phyloP scores from a whole-genome alignment of 1,140 invertebrate species.

The Solenopsis fugax region DNA sequence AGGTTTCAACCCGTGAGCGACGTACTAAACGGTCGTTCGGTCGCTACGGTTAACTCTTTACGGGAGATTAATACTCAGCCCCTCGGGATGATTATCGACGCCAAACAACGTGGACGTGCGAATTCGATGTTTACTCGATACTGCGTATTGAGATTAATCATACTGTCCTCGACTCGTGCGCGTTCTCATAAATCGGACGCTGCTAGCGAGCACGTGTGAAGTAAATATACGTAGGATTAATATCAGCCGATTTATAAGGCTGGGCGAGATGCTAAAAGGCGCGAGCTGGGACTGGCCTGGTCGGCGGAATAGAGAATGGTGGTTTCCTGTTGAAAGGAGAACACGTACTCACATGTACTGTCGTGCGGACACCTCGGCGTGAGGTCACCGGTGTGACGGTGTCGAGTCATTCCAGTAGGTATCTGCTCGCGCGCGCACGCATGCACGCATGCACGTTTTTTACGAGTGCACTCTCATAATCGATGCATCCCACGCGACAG shows the following conservation, averaged over 20 bases:
- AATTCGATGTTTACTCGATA: conserved; percentile 10
- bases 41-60: conserved; percentile 12
- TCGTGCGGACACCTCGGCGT: conserved; percentile 66
- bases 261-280: conserved; percentile 42
- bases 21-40: not conserved
- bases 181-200: conserved; percentile 64
- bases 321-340: conserved; percentile 82
- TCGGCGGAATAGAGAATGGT: conserved; percentile 73
- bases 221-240: conserved; percentile 55
- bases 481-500: conserved; percentile 29
- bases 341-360: conserved; percentile 72
- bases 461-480: conserved; percentile 12
- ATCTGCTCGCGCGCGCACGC: conserved; percentile 6
- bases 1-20: not conserved
- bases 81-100: conserved; percentile 36
- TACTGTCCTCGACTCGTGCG: conserved; percentile 45
- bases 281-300: conserved; percentile 48
- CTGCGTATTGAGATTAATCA: conserved; percentile 63
- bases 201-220: not conserved
- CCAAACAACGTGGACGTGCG: not conserved
- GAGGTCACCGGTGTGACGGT: conserved; percentile 66
- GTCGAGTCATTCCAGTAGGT: conserved; percentile 68
- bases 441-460: conserved; percentile 16
- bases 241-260: conserved; percentile 62
- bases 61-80: conserved; percentile 40